A percentile compares a stretch with the other conserved stretches of the same genome.
Conservation (phyloP, 2,888 invertebrate genomes). For the Hydraecia micacea region DNA sequence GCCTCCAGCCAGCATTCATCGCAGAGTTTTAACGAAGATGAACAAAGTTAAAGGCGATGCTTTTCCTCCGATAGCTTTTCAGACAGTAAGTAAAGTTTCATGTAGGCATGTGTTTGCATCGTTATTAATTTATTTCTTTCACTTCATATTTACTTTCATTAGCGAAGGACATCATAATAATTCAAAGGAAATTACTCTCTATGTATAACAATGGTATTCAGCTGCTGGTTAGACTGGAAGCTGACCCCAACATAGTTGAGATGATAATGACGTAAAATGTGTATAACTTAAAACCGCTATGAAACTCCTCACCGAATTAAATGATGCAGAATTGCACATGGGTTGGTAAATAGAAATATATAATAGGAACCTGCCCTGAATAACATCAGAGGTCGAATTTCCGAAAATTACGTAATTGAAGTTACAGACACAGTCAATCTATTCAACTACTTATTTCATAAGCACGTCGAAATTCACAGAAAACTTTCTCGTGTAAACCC, state of each 20-base stretch:
- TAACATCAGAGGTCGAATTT: not conserved
- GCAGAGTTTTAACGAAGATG: slow-evolving; percentile 48
- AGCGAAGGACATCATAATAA: too few relatives aligned
- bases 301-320: not conserved
- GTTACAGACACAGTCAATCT: not conserved
- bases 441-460: slow-evolving; percentile 31
- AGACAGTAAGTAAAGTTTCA: not conserved
- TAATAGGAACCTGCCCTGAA: not conserved
- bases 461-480: slow-evolving; percentile 12
- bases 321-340: not conserved
- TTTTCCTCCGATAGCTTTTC: slow-evolving; percentile 25
- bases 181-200: not conserved
- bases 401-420: slow-evolving; percentile 19
- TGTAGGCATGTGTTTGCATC: not conserved
- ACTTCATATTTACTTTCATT: not conserved
- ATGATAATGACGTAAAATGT: not conserved
- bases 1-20: slow-evolving; percentile 18
- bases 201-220: too few relatives aligned
- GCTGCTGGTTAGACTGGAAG: too few relatives aligned
- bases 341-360: not conserved
- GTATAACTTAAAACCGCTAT: not conserved
- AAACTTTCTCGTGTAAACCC: slow-evolving; percentile 45
- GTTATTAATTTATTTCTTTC: not conserved
- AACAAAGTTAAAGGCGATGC: slow-evolving; percentile 36
- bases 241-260: too few relatives aligned